A percentile compares a stretch with the other conserved stretches of the same genome.
phyloP scores from a whole-genome alignment of 2,888 invertebrate genomes.

The Nudaria mundana region DNA sequence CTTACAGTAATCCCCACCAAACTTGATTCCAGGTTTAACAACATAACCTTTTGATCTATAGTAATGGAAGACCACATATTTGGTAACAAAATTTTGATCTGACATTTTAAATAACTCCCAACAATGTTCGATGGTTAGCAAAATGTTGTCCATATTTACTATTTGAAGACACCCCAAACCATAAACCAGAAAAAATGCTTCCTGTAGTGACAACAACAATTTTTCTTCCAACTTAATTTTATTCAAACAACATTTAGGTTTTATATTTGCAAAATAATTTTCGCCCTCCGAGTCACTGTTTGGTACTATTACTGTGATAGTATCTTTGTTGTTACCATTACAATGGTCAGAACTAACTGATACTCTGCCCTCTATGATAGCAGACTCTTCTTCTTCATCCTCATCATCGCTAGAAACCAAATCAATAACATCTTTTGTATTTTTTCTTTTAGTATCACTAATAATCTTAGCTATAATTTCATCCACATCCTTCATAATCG shows the following conservation, averaged over 20 bases:
- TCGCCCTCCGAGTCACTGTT: slow-evolving; percentile 85
- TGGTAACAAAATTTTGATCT: slow-evolving; percentile 83
- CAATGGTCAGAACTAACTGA: slow-evolving; percentile 25
- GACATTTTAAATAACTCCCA: slow-evolving; percentile 81
- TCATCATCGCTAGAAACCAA: slow-evolving; percentile 68
- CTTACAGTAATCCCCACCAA: slow-evolving; percentile 94
- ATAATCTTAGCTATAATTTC: slow-evolving; percentile 51
- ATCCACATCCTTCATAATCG: slow-evolving; percentile 56
- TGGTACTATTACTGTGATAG: slow-evolving; percentile 82
- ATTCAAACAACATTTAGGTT: slow-evolving; percentile 82
- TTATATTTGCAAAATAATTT: slow-evolving; percentile 82
- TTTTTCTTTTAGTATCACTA: slow-evolving; percentile 42
- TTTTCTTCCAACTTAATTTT: slow-evolving; percentile 82
- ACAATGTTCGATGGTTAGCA: slow-evolving; percentile 73
- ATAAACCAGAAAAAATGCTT: slow-evolving; percentile 87
- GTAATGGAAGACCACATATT: slow-evolving; percentile 91
- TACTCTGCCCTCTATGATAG: slow-evolving; percentile 11
- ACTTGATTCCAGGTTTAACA: slow-evolving; percentile 93
- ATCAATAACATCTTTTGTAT: slow-evolving; percentile 64
- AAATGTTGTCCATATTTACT: slow-evolving; percentile 68
- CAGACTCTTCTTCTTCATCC: slow-evolving; percentile 32
- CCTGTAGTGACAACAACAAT: slow-evolving; percentile 86
- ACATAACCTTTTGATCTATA: slow-evolving; percentile 95
- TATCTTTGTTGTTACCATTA: slow-evolving; percentile 43
- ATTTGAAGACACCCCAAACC: slow-evolving; percentile 85